phyloP scores from a whole-genome alignment of 2,113 vertebrate species.

The Bos indicus region DNA sequence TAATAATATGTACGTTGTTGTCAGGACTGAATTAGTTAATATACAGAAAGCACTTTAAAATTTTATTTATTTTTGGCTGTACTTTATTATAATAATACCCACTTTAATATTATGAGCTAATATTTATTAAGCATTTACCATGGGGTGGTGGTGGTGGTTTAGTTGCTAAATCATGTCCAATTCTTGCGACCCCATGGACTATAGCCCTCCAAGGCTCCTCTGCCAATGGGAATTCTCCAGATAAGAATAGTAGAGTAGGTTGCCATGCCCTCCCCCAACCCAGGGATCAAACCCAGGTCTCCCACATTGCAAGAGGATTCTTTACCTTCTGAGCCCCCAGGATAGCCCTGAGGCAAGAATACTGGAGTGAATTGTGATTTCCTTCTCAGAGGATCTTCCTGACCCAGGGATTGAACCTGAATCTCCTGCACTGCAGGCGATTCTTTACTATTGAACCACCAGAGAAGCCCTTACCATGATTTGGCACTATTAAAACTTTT shows the following conservation, averaged over 20 bases:
- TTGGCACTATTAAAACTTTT: not conserved
- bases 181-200: not conserved
- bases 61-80: not conserved
- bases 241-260: not conserved
- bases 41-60: not conserved
- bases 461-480: not conserved
- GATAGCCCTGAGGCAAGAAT: not conserved
- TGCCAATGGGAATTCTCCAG: not conserved
- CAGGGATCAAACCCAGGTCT: not conserved
- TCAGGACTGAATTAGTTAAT: not conserved
- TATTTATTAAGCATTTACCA: not conserved
- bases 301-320: not conserved
- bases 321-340: not conserved
- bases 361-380: not conserved
- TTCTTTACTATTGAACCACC: not conserved
- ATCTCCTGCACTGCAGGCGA: not conserved
- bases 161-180: not conserved
- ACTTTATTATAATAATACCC: not conserved
- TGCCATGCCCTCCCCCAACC: not conserved
- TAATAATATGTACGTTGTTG: not conserved
- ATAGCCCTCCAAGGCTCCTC: not conserved
- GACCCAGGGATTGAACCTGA: not conserved
- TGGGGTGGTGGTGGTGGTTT: not conserved
- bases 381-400: not conserved
- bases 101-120: not conserved